These are phyloP conservation scores for Myotis vivesi DNA, from an alignment of 2,797 vertebrate species.

Conservation along the genomic window DNA sequence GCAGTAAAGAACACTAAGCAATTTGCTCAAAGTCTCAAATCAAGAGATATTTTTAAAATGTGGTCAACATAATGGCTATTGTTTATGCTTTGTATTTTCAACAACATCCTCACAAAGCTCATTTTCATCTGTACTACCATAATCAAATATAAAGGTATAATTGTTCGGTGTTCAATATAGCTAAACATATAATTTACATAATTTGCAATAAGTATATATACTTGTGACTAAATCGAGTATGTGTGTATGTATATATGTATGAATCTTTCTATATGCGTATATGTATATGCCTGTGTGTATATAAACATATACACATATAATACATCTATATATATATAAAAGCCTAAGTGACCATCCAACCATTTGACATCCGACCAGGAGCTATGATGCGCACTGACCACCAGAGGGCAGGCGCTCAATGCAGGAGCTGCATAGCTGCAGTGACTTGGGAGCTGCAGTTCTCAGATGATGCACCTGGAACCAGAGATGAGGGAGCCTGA, in stretches of 20 bases:
- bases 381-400: too few species aligned
- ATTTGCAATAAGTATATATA: not conserved
- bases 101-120: not conserved
- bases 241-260: not conserved
- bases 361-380: too few species aligned
- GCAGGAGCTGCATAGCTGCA: too few species aligned
- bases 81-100: not conserved
- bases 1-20: not conserved
- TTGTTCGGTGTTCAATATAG: not conserved
- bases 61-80: not conserved
- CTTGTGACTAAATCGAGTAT: not conserved
- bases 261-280: not conserved
- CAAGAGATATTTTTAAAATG: not conserved
- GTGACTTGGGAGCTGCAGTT: too few species aligned
- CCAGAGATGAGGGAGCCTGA: too few species aligned
- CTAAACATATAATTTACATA: not conserved
- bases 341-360: too few species aligned
- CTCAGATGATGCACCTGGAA: too few species aligned
- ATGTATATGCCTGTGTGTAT: not conserved
- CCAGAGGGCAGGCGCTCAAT: too few species aligned
- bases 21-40: not conserved
- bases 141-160: not conserved
- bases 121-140: not conserved
- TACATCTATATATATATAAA: not conserved
- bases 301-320: not conserved